These are phyloP conservation scores for Linnaemya vulpina DNA, from an alignment of 2,888 invertebrate genomes.

Conservation along the genomic window DNA sequence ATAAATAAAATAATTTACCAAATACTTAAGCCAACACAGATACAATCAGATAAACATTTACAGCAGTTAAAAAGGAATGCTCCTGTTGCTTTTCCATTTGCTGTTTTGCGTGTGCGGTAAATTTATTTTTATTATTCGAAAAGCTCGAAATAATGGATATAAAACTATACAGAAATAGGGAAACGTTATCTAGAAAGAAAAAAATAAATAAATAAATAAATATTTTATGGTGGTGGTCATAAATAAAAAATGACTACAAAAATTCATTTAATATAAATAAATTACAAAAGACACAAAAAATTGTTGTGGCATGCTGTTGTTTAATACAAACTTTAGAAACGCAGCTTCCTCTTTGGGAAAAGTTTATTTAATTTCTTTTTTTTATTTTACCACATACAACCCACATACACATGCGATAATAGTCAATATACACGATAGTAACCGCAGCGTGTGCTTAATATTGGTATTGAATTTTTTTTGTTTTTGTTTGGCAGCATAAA, in stretches of 20 bases:
- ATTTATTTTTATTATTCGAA: slow-evolving; percentile 31
- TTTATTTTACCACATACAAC: background rate
- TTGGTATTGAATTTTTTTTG: slow-evolving; percentile 6
- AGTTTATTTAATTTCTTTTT: slow-evolving; percentile 4
- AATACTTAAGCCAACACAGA: slow-evolving; percentile 26
- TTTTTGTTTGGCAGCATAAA: background rate
- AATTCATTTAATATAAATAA: slow-evolving; percentile 60
- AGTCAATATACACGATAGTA: slow-evolving; percentile 51
- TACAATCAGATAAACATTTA: slow-evolving; percentile 7
- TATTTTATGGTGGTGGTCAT: slow-evolving; percentile 49
- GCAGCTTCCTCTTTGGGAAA: slow-evolving; percentile 47
- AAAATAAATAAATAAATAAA: too few relatives aligned
- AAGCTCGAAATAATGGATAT: slow-evolving; percentile 49
- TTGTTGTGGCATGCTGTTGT: slow-evolving; percentile 33
- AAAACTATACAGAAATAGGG: slow-evolving; percentile 1
- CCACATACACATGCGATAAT: slow-evolving; percentile 44
- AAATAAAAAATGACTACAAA: slow-evolving; percentile 36
- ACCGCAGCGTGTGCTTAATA: slow-evolving; percentile 57
- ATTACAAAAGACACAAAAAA: slow-evolving; percentile 41
- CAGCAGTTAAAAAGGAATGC: slow-evolving; percentile 27
- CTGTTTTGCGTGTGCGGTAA: slow-evolving; percentile 51
- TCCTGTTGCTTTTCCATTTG: slow-evolving; percentile 52
- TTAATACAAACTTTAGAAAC: slow-evolving; percentile 21
- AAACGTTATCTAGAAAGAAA: slow-evolving; percentile 22
- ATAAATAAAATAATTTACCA: slow-evolving; percentile 38